These are phyloP conservation scores for Apis laboriosa DNA, from an alignment of 1,140 invertebrate genomes.

Conservation along the genomic window DNA sequence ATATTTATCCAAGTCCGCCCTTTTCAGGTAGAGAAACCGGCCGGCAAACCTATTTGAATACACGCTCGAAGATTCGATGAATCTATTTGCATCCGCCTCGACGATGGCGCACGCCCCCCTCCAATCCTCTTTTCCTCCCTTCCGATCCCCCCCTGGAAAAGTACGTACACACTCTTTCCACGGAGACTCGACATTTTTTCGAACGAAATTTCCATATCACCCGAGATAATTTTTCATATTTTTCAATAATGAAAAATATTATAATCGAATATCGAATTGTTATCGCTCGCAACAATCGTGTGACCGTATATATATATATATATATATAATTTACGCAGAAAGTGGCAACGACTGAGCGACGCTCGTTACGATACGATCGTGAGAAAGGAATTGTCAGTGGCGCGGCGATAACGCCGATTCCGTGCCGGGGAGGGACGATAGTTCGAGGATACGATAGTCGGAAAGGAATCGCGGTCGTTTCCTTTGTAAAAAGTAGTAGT, in stretches of 20 bases:
- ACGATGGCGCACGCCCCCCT: background rate
- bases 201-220: too few species aligned
- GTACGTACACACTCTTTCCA: too few species aligned
- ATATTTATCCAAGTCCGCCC: slow-evolving; percentile 62
- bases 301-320: background rate
- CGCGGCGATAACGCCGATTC: background rate
- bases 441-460: background rate
- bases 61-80: background rate
- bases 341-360: slow-evolving; percentile 26
- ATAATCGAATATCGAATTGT: background rate
- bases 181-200: too few species aligned
- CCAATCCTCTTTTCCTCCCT: background rate
- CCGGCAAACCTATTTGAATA: background rate
- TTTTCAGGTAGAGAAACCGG: slow-evolving; percentile 54
- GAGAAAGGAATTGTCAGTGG: slow-evolving; percentile 27
- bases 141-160: background rate
- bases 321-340: slow-evolving; percentile 2
- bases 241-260: too few species aligned
- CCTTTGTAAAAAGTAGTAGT: background rate
- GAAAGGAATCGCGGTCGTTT: background rate
- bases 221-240: too few species aligned
- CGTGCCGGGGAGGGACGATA: background rate
- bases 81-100: slow-evolving; percentile 53
- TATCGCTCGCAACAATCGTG: background rate
- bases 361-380: slow-evolving; percentile 32